phyloP scores from a whole-genome alignment of 2,113 vertebrate genomes.

The Oncorhynchus mykiss region DNA sequence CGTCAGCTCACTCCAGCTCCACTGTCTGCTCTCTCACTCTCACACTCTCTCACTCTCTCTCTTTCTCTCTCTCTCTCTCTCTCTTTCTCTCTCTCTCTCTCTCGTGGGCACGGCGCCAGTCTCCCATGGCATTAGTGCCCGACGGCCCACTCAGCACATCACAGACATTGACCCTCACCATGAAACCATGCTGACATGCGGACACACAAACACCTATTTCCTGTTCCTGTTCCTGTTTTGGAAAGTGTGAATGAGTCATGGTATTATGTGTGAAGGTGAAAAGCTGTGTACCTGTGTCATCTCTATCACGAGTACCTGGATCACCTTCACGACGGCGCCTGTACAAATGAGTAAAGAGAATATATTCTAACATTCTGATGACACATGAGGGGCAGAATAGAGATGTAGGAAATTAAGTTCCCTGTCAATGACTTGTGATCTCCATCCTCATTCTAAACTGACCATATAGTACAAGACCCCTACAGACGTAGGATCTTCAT shows the following conservation, averaged over 20 bases:
- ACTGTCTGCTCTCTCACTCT: not conserved
- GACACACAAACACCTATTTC: not conserved
- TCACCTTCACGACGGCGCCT: too few relatives aligned
- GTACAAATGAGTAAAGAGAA: too few relatives aligned
- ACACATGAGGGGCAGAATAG: too few relatives aligned
- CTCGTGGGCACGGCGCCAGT: slow-evolving; percentile 38
- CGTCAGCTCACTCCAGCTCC: not conserved
- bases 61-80: not conserved
- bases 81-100: not conserved
- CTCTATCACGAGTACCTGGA: not conserved
- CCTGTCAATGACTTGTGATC: too few relatives aligned
- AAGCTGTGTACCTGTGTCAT: not conserved
- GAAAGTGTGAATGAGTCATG: slow-evolving; percentile 23
- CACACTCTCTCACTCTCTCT: not conserved
- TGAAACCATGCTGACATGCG: slow-evolving; percentile 14
- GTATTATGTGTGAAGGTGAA: slow-evolving; percentile 54
- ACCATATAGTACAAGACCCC: too few relatives aligned
- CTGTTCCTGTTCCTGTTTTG: not conserved
- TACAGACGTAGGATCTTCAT: too few relatives aligned
- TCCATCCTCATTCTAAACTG: too few relatives aligned
- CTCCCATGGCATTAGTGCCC: slow-evolving; percentile 6
- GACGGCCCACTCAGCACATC: slow-evolving; percentile 43
- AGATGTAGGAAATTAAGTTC: too few relatives aligned
- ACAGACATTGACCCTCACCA: slow-evolving; percentile 14
- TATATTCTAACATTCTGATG: too few relatives aligned